A percentile compares a stretch with the other conserved stretches of the same genome.
These are phyloP conservation scores for Pelosia muscerda DNA, from an alignment of 2,888 invertebrate species.

Conservation along the genomic window DNA sequence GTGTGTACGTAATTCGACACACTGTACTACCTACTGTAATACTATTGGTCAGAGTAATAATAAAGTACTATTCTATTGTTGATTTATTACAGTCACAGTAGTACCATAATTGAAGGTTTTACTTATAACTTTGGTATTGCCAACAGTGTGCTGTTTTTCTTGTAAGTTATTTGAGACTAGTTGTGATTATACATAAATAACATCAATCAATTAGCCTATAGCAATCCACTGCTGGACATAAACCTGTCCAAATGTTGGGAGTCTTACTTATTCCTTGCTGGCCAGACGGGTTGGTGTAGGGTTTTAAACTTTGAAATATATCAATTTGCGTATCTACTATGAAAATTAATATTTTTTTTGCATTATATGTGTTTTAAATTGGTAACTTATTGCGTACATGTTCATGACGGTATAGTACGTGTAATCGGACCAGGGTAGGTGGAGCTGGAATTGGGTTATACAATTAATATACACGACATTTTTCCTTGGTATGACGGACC, in stretches of 20 bases:
- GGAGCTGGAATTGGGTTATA: not conserved
- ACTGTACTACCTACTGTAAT: constrained; percentile 55
- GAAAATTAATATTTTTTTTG: too few species aligned
- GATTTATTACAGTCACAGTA: constrained; percentile 64
- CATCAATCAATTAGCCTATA: too few species aligned
- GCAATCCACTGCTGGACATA: too few species aligned
- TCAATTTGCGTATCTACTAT: too few species aligned
- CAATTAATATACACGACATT: not conserved
- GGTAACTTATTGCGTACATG: not conserved
- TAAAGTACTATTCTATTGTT: constrained; percentile 58
- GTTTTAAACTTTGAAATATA: too few species aligned
- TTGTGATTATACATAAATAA: not conserved
- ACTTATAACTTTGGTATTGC: constrained; percentile 37
- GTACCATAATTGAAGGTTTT: constrained; percentile 62
- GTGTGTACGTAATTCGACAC: constrained; percentile 56
- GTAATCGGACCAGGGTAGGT: not conserved
- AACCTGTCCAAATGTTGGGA: too few species aligned
- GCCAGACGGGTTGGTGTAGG: too few species aligned
- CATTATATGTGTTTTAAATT: not conserved
- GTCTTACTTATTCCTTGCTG: too few species aligned
- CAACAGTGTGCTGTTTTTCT: constrained; percentile 11
- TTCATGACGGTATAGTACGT: too few species aligned
- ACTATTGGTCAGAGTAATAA: constrained; percentile 63
- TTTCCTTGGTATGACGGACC: not conserved
- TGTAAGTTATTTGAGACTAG: not conserved